Conservation (phyloP, 2,113 vertebrate species). For the Syngnathus typhle region DNA sequence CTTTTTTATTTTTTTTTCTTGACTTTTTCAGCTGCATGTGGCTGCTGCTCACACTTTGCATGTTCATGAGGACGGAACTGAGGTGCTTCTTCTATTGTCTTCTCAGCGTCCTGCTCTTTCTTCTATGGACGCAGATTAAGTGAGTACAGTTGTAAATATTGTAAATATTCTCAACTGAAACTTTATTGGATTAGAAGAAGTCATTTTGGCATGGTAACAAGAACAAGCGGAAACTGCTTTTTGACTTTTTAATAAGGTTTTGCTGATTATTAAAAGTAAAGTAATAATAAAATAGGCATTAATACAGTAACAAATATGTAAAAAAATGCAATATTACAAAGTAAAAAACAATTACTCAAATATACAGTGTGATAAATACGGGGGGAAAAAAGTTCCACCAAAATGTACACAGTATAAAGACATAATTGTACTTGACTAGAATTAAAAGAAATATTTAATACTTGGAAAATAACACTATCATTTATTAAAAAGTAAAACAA, state of each 20-base stretch:
- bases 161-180: not conserved
- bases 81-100: slow-evolving; percentile 46
- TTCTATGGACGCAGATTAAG: slow-evolving; percentile 59
- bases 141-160: slow-evolving; percentile 32
- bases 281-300: not conserved
- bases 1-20: slow-evolving; percentile 22
- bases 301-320: not conserved
- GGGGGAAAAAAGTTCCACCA: too few species aligned
- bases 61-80: slow-evolving; percentile 46
- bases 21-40: slow-evolving; percentile 42
- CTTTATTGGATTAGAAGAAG: not conserved
- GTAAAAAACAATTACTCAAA: not conserved
- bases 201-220: not conserved
- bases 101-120: slow-evolving; percentile 45
- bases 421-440: too few species aligned
- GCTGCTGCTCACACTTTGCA: slow-evolving; percentile 41
- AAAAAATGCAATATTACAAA: not conserved
- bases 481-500: too few species aligned
- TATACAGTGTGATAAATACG: too few species aligned
- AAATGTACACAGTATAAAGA: too few species aligned
- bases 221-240: not conserved
- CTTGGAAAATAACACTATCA: too few species aligned
- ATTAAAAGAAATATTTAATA: too few species aligned
- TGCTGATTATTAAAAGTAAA: not conserved
- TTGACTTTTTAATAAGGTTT: not conserved